Evolutionary conservation across 2,888 invertebrate species (phyloP).

Genomic region (Polydrusus tereticollis): DNA sequence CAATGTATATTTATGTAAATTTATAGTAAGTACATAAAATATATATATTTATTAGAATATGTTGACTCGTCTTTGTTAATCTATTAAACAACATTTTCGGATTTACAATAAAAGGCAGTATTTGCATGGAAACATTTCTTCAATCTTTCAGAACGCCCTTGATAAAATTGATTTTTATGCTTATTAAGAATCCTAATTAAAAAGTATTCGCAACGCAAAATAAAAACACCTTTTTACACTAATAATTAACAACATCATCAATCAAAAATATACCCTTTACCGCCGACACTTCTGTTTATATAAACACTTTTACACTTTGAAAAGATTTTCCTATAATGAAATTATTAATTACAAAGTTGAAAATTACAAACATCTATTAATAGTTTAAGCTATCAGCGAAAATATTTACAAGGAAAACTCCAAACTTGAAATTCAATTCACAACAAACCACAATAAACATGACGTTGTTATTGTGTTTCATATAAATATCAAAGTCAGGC

Average conservation of each 20-base stretch:
- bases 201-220: neutral
- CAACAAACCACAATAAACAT: slow-evolving; percentile 5
- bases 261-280: slow-evolving; percentile 4
- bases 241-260: slow-evolving; percentile 2
- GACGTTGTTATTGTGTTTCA: neutral
- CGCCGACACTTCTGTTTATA: slow-evolving; percentile 12
- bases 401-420: neutral
- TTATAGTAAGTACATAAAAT: no score
- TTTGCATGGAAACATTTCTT: neutral
- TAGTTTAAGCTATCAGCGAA: neutral
- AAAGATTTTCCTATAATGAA: neutral
- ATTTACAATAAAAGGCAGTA: no score
- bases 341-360: neutral
- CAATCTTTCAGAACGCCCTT: neutral
- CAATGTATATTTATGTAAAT: no score
- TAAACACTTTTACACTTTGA: slow-evolving; percentile 10
- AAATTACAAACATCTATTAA: slow-evolving; percentile 6
- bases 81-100: no score
- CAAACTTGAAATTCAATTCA: neutral
- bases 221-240: neutral
- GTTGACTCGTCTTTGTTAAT: no score
- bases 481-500: neutral
- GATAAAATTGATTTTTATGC: neutral
- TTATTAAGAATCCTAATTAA: neutral
- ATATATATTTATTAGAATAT: no score